These are phyloP conservation scores for Palythoa caribaeorum DNA, from an alignment of 92 coral and sea anemone genomes.

Conservation along the genomic window DNA sequence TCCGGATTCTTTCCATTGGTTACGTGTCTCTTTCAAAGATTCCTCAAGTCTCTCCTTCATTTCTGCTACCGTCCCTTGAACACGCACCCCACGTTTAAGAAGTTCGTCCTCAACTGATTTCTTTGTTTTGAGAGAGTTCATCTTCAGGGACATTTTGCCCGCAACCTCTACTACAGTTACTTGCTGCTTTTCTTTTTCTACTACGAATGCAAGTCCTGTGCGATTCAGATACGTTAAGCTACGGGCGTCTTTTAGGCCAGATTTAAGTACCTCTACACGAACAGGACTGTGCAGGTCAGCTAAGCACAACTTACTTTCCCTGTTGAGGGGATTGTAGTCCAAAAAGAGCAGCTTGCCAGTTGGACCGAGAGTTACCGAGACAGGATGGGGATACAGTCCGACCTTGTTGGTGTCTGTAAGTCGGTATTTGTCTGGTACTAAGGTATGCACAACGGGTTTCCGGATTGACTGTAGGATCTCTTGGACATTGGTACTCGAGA, in stretches of 20 bases:
- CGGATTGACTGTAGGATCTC: constrained; percentile 17
- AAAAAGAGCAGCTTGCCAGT: constrained; percentile 46
- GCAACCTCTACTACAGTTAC: not conserved
- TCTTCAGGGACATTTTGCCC: not conserved
- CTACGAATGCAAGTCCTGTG: constrained; percentile 7
- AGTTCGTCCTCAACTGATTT: constrained; percentile 3
- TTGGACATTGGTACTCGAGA: constrained; percentile 22
- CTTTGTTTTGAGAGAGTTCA: not conserved
- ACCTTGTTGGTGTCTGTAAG: constrained; percentile 50
- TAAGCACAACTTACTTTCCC: constrained; percentile 30
- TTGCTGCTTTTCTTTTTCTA: not conserved
- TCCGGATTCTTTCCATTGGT: not conserved
- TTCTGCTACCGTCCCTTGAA: constrained; percentile 8
- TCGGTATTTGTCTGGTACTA: constrained; percentile 51
- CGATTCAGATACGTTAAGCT: not conserved
- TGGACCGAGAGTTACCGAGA: constrained; percentile 40
- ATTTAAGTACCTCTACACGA: constrained; percentile 45
- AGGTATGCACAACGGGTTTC: constrained; percentile 48
- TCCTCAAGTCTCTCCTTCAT: not conserved
- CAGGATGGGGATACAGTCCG: constrained; percentile 52
- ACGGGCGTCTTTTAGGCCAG: constrained; percentile 1
- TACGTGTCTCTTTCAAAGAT: not conserved
- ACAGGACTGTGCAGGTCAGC: constrained; percentile 50
- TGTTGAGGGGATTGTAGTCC: constrained; percentile 56
- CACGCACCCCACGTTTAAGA: not conserved